phyloP scores from a whole-genome alignment of 2,113 vertebrate genomes.

The Pseudorectes ferrugineus region DNA sequence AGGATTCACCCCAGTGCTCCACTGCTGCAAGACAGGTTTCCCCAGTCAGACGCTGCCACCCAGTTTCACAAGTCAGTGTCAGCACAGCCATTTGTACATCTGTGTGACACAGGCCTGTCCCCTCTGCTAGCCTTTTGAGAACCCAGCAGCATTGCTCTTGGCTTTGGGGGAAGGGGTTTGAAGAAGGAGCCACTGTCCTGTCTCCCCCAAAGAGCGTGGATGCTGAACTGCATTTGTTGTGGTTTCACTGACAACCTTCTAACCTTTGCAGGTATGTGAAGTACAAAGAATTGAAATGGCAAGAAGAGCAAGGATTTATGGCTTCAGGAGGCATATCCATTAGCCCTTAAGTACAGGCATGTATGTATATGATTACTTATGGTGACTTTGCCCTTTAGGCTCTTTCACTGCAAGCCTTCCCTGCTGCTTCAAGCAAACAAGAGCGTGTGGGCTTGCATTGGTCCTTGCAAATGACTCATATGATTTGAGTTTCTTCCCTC shows the following conservation, averaged over 20 bases:
- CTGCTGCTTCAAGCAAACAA: not conserved
- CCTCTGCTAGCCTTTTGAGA: not conserved
- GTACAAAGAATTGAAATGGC: not conserved
- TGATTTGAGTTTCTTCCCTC: not conserved
- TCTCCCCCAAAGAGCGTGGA: accelerated
- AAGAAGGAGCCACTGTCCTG: not conserved
- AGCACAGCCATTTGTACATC: not conserved
- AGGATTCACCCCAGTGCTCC: not conserved
- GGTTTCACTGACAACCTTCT: not conserved
- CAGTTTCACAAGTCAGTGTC: not conserved
- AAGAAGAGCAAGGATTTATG: not conserved
- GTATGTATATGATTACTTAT: not conserved
- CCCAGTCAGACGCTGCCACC: not conserved
- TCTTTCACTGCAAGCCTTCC: not conserved
- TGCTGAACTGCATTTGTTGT: not conserved
- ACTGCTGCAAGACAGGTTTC: not conserved
- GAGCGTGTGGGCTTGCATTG: not conserved
- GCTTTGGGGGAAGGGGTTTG: not conserved
- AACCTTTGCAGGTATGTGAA: not conserved
- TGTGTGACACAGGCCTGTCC: not conserved
- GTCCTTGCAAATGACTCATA: not conserved
- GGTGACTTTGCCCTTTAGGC: not conserved
- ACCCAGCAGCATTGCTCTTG: not conserved
- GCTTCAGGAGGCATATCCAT: not conserved
- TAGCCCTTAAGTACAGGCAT: not conserved